These are phyloP conservation scores for Siniperca scherzeri DNA, from an alignment of 2,797 vertebrate genomes.

Conservation along the genomic window DNA sequence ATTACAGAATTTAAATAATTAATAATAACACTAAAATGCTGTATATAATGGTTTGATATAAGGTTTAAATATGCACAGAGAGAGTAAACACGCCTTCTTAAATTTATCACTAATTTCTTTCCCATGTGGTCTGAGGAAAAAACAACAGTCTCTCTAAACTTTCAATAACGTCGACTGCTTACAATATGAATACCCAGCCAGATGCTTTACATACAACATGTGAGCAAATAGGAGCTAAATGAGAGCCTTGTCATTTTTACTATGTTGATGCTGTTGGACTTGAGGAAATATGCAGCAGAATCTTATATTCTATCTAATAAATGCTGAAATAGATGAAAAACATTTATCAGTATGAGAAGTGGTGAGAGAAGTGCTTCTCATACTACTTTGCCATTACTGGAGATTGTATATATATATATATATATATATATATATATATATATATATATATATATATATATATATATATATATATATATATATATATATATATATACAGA, in stretches of 20 bases:
- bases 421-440: too few species aligned
- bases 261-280: neutral
- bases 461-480: too few species aligned
- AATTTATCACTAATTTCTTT: neutral
- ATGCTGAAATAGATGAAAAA: neutral
- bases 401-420: too few species aligned
- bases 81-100: neutral
- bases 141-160: neutral
- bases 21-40: neutral
- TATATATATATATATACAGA: too few species aligned
- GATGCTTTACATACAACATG: neutral
- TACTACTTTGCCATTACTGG: too few species aligned
- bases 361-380: neutral
- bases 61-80: constrained; percentile 1
- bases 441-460: too few species aligned
- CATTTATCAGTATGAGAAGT: neutral
- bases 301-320: neutral
- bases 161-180: neutral
- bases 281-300: neutral
- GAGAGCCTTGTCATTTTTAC: neutral
- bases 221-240: neutral
- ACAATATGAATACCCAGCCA: neutral
- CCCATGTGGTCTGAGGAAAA: neutral
- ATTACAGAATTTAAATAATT: constrained; percentile 10
- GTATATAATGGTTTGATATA: neutral